Percentiles rank a stretch among this genome's conserved stretches.
Conservation (phyloP, 2,797 vertebrate species). For the Ctenopoma multispine region DNA sequence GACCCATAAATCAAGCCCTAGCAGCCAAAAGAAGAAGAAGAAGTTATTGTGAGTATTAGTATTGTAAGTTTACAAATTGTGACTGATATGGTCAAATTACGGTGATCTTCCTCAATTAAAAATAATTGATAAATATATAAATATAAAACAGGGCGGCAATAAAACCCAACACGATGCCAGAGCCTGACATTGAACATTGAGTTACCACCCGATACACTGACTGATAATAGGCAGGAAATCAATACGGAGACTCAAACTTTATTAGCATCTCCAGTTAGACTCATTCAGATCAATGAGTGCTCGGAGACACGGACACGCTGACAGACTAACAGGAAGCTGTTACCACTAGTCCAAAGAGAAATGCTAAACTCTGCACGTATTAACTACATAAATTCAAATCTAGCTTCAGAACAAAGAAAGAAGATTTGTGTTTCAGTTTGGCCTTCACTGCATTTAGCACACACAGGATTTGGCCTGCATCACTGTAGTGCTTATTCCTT, state of each 20-base stretch:
- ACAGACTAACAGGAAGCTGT: slow-evolving; percentile 32
- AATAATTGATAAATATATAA: too few relatives aligned
- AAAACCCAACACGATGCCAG: slow-evolving; percentile 22
- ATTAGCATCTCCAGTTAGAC: slow-evolving; percentile 74
- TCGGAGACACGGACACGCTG: slow-evolving; percentile 33
- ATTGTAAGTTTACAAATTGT: too few relatives aligned
- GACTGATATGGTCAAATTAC: background rate
- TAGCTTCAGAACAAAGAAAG: slow-evolving; percentile 22
- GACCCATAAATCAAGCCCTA: too few relatives aligned
- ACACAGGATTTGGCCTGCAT: slow-evolving; percentile 13
- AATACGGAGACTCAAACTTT: slow-evolving; percentile 69
- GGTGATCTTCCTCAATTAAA: background rate
- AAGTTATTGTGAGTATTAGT: too few relatives aligned
- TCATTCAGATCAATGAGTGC: slow-evolving; percentile 58
- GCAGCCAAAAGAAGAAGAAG: too few relatives aligned
- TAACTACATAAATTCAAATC: slow-evolving; percentile 41
- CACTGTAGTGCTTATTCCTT: slow-evolving; percentile 27
- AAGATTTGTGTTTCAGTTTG: slow-evolving; percentile 22
- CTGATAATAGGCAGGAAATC: slow-evolving; percentile 69
- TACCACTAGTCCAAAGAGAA: slow-evolving; percentile 17
- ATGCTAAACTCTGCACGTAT: slow-evolving; percentile 10
- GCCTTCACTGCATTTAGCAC: slow-evolving; percentile 18
- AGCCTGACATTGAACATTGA: slow-evolving; percentile 64
- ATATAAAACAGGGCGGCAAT: slow-evolving; percentile 5
- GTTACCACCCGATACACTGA: slow-evolving; percentile 47